phyloP scores from a whole-genome alignment of 2,113 vertebrate species.

The Phalacrocorax brasilianus region DNA sequence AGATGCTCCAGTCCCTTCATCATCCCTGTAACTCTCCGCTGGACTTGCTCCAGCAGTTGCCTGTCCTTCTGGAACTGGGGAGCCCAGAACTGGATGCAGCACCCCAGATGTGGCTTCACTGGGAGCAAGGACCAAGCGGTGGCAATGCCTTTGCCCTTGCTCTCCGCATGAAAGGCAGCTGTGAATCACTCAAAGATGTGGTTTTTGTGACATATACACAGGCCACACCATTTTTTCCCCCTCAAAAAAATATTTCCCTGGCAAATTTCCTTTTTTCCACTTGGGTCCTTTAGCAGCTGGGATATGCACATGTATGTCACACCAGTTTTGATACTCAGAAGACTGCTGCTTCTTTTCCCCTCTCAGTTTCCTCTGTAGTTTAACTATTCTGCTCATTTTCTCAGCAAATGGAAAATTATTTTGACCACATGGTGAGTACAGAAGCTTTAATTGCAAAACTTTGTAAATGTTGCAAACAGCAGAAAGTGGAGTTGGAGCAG shows the following conservation, averaged over 20 bases:
- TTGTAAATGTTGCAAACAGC: background rate
- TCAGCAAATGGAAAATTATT: background rate
- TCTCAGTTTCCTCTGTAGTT: background rate
- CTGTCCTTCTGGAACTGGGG: too few species aligned
- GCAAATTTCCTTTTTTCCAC: background rate
- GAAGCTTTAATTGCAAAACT: background rate
- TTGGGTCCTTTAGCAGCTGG: background rate
- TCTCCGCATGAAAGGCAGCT: background rate
- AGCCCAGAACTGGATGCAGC: too few species aligned
- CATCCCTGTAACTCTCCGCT: too few species aligned
- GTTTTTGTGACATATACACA: background rate
- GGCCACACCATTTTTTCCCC: accelerated
- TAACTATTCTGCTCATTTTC: background rate
- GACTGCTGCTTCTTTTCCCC: background rate
- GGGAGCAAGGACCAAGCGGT: background rate
- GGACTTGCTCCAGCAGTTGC: too few species aligned
- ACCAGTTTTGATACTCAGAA: background rate
- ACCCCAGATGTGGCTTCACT: background rate
- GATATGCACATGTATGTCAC: background rate
- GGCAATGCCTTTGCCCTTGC: background rate
- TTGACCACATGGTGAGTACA: background rate
- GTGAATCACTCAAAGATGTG: background rate
- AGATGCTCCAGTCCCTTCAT: too few species aligned
- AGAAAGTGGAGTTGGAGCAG: background rate
- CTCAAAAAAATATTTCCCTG: background rate